Conservation (phyloP, 2,888 invertebrate species). For the Megamerina dolium region DNA sequence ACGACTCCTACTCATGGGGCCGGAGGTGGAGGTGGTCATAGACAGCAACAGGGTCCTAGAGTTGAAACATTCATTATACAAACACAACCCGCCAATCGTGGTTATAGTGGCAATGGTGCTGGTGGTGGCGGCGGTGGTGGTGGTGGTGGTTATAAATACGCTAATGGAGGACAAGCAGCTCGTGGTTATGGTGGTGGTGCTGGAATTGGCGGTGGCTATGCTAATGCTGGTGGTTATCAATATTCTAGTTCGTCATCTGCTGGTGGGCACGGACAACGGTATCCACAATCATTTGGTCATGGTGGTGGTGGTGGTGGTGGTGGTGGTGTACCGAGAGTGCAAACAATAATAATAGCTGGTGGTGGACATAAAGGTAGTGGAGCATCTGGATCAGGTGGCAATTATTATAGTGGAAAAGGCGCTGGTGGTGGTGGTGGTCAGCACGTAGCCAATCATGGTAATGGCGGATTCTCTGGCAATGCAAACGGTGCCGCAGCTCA, state of each 20-base stretch:
- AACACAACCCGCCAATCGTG: slow-evolving; percentile 10
- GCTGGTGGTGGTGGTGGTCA: slow-evolving; percentile 1
- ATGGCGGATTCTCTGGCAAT: too few relatives aligned
- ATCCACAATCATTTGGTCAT: slow-evolving; percentile 2
- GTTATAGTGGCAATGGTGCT: slow-evolving; percentile 1
- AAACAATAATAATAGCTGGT: slow-evolving; percentile 13
- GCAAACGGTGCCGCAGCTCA: too few relatives aligned
- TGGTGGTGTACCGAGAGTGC: slow-evolving; percentile 11
- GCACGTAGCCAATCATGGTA: background rate
- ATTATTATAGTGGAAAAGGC: background rate
- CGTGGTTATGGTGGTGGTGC: background rate
- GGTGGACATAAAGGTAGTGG: background rate
- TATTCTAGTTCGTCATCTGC: slow-evolving; percentile 7
- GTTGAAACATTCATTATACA: slow-evolving; percentile 35
- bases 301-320: slow-evolving; percentile 18
- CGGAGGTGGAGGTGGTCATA: slow-evolving; percentile 8
- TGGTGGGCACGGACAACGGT: slow-evolving; percentile 3
- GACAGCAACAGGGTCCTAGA: slow-evolving; percentile 23
- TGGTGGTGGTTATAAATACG: too few relatives aligned
- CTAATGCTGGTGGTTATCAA: background rate
- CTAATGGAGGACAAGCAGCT: too few relatives aligned
- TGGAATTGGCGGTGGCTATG: background rate
- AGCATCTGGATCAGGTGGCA: background rate
- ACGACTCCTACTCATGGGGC: too few relatives aligned
- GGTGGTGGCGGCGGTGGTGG: slow-evolving; percentile 4